Evolutionary conservation across 92 coral and sea anemone genomes (phyloP).

Genomic region (Palythoa caribaeorum): DNA sequence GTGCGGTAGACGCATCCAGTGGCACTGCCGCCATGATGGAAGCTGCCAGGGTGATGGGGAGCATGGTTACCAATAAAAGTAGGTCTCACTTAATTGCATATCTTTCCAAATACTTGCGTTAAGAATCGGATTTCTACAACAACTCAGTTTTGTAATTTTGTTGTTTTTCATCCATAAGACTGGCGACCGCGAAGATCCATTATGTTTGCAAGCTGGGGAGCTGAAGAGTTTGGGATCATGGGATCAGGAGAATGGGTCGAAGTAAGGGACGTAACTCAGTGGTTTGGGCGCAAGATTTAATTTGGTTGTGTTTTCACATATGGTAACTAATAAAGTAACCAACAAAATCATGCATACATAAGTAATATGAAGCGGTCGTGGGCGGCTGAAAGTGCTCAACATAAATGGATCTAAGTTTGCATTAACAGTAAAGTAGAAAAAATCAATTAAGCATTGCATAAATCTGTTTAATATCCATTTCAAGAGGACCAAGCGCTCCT

Average conservation of each 20-base stretch:
- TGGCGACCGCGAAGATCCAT: constrained; percentile 95
- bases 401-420: too few species aligned
- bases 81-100: neutral
- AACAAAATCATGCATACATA: too few species aligned
- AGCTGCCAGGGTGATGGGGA: constrained; percentile 66
- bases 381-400: too few species aligned
- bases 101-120: neutral
- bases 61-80: constrained; percentile 60
- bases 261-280: constrained; percentile 33
- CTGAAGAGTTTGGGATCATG: constrained; percentile 80
- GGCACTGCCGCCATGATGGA: constrained; percentile 86
- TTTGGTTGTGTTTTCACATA: too few species aligned
- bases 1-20: constrained; percentile 80
- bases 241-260: constrained; percentile 94
- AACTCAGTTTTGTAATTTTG: neutral
- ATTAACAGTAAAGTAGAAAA: too few species aligned
- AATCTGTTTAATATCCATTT: too few species aligned
- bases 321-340: too few species aligned
- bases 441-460: too few species aligned
- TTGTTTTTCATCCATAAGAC: constrained; percentile 41
- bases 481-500: too few species aligned
- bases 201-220: constrained; percentile 90
- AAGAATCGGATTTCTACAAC: neutral
- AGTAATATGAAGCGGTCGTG: too few species aligned
- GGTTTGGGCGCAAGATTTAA: neutral